phyloP scores from a whole-genome alignment of 2,888 invertebrate species.

The Saturnia japonica region DNA sequence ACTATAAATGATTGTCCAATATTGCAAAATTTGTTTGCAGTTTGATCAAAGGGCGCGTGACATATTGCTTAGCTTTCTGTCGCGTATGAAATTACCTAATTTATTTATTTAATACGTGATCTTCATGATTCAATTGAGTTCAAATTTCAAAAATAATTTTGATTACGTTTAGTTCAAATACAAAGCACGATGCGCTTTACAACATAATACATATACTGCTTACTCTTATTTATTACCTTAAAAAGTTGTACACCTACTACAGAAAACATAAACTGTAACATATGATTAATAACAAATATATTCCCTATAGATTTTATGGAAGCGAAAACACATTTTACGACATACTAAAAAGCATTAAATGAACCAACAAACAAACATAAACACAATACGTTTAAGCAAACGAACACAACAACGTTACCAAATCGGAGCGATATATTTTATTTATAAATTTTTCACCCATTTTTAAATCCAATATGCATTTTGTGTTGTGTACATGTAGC shows the following conservation, averaged over 20 bases:
- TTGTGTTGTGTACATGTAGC: constrained; percentile 49
- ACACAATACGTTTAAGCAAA: constrained; percentile 30
- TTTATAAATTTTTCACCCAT: constrained; percentile 46
- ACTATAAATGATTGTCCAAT: no score
- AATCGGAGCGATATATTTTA: constrained; percentile 39
- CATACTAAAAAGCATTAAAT: constrained; percentile 87
- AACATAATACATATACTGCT: background rate
- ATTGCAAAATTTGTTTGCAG: no score
- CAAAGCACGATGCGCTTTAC: background rate
- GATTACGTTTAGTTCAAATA: background rate
- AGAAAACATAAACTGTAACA: constrained; percentile 99
- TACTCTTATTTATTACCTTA: constrained; percentile 87
- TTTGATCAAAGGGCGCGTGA: no score
- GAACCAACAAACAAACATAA: constrained; percentile 39
- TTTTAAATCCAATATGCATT: constrained; percentile 49
- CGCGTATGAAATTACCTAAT: no score
- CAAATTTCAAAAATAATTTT: background rate
- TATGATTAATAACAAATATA: constrained; percentile 99
- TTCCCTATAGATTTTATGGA: constrained; percentile 99
- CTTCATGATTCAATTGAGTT: background rate
- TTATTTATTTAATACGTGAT: no score
- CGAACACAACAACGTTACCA: constrained; percentile 58
- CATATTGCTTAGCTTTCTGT: no score
- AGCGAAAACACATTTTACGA: constrained; percentile 99
- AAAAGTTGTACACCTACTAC: constrained; percentile 99